phyloP scores from a whole-genome alignment of 2,113 vertebrate genomes.

The Chauna torquata region DNA sequence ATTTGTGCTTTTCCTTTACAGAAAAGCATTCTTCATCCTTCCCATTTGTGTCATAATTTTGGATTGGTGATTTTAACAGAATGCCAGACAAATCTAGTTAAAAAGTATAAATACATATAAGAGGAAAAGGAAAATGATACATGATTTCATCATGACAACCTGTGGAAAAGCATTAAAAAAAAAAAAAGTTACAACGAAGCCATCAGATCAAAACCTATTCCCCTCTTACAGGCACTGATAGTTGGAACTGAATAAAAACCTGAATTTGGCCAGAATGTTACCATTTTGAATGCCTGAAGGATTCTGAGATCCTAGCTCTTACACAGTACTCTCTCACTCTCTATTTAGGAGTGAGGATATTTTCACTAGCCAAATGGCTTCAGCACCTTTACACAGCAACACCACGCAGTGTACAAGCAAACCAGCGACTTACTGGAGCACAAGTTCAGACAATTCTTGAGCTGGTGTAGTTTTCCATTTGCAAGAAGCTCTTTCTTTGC shows the following conservation, averaged over 20 bases:
- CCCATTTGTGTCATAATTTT: neutral
- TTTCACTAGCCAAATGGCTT: neutral
- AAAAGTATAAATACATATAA: neutral
- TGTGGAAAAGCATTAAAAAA: neutral
- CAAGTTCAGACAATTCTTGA: neutral
- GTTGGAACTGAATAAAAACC: neutral
- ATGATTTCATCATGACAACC: neutral
- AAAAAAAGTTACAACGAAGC: neutral
- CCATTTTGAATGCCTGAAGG: neutral
- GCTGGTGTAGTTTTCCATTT: neutral
- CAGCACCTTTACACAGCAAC: neutral
- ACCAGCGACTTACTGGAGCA: neutral
- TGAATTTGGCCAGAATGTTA: neutral
- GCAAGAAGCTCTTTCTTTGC: neutral
- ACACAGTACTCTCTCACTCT: neutral
- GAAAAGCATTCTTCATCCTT: neutral
- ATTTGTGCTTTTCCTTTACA: neutral
- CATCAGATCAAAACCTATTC: neutral
- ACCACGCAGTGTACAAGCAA: constrained; percentile 5
- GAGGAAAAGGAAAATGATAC: neutral
- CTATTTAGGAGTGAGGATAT: neutral
- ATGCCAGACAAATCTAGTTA: neutral
- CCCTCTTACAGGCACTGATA: neutral
- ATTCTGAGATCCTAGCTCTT: neutral
- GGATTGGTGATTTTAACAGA: neutral